A percentile compares a stretch with the other conserved stretches of the same genome.
These are phyloP conservation scores for Cichlasoma orientale DNA, from an alignment of 2,797 vertebrate species.

Conservation along the genomic window DNA sequence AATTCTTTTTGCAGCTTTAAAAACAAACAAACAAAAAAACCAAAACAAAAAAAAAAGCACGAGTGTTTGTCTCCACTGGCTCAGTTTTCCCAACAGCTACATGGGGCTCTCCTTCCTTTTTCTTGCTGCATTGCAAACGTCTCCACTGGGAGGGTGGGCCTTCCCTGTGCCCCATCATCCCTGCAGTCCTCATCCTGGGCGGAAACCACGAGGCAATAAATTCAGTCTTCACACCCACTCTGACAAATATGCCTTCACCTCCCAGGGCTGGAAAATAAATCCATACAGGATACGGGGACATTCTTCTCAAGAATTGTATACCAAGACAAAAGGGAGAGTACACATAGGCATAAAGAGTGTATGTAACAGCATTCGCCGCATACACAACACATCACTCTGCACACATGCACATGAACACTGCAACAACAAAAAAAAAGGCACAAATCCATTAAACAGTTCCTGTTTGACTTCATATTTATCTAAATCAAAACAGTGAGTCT, in stretches of 20 bases:
- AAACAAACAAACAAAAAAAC: neutral
- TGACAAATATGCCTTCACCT: conserved; percentile 82
- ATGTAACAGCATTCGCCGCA: conserved; percentile 13
- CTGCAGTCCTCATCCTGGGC: conserved; percentile 79
- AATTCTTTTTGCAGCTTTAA: conserved; percentile 5
- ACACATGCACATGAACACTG: conserved; percentile 13
- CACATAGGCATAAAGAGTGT: neutral
- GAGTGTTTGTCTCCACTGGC: conserved; percentile 20
- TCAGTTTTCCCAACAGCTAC: conserved; percentile 67
- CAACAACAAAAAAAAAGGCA: conserved; percentile 19
- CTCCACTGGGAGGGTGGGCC: conserved; percentile 78
- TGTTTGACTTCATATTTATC: conserved; percentile 46
- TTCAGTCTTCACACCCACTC: conserved; percentile 86
- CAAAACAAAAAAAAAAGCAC: neutral
- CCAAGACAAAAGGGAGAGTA: conserved; percentile 28
- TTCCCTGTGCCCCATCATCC: conserved; percentile 77
- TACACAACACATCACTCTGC: conserved; percentile 10
- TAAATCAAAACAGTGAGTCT: conserved; percentile 45
- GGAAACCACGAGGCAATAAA: conserved; percentile 85
- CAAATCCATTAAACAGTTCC: conserved; percentile 52
- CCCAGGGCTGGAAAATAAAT: conserved; percentile 76
- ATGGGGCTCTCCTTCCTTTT: conserved; percentile 67
- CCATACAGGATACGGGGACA: conserved; percentile 66
- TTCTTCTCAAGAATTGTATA: conserved; percentile 51
- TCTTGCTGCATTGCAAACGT: conserved; percentile 64